phyloP scores from a whole-genome alignment of 2,113 vertebrate genomes.

The Oreochromis aureus region DNA sequence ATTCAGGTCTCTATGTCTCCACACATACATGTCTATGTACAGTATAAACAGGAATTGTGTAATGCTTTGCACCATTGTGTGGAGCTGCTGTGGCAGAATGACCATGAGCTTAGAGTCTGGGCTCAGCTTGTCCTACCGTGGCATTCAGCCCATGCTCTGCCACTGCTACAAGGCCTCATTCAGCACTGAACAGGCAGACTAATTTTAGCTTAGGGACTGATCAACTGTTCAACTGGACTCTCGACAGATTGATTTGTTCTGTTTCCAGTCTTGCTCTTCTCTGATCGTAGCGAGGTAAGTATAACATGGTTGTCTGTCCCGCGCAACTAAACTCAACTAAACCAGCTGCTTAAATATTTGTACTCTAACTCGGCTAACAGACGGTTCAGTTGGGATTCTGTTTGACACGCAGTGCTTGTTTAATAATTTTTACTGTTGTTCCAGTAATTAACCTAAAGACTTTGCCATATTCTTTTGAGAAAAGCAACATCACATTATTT shows the following conservation, averaged over 20 bases:
- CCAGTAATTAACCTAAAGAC: not conserved
- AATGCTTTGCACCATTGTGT: conserved; percentile 51
- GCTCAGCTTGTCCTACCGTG: not conserved
- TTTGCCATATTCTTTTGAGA: not conserved
- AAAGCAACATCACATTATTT: not conserved
- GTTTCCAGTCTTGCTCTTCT: conserved; percentile 42
- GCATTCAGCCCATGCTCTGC: not conserved
- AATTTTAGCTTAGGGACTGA: conserved; percentile 41
- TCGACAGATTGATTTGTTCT: conserved; percentile 83
- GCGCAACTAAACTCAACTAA: conserved; percentile 46
- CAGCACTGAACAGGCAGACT: not conserved
- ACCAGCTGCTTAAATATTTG: conserved; percentile 16
- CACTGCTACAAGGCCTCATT: not conserved
- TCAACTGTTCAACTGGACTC: conserved; percentile 75
- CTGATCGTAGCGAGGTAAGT: conserved; percentile 52
- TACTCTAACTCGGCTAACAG: conserved; percentile 49
- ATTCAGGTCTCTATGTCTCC: not conserved
- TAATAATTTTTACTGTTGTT: not conserved
- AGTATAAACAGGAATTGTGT: conserved; percentile 39
- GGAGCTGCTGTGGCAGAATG: conserved; percentile 64
- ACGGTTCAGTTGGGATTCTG: not conserved
- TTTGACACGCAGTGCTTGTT: not conserved
- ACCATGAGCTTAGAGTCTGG: conserved; percentile 40
- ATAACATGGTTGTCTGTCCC: not conserved
- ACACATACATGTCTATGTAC: not conserved